Conservation (phyloP, 2,797 vertebrate genomes). For the Galagoides demidoff region DNA sequence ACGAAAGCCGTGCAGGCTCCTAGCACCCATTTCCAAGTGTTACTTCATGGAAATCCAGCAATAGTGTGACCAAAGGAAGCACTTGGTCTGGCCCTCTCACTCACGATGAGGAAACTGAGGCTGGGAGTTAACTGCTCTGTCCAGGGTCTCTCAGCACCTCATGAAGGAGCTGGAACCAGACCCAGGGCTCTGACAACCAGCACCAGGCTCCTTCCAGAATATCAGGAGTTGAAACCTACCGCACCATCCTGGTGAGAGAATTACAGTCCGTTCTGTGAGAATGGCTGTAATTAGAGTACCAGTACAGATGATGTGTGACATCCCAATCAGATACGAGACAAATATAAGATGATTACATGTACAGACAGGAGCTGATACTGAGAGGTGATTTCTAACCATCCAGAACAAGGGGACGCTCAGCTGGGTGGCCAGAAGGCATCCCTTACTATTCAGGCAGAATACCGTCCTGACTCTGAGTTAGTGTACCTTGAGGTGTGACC, state of each 20-base stretch:
- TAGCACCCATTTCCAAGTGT: background rate
- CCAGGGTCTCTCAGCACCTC: background rate
- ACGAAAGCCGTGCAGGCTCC: background rate
- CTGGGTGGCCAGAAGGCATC: background rate
- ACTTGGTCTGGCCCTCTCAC: background rate
- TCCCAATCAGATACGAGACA: background rate
- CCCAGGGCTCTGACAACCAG: background rate
- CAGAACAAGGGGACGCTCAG: background rate
- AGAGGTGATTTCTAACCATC: background rate
- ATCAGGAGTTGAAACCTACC: background rate
- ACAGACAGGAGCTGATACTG: background rate
- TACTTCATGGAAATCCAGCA: background rate
- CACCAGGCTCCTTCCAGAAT: background rate
- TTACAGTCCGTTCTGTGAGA: background rate
- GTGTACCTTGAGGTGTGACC: background rate
- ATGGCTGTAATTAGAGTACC: background rate
- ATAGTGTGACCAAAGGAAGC: background rate
- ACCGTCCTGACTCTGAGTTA: conserved; percentile 45
- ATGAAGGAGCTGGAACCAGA: background rate
- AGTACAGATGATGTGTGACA: background rate
- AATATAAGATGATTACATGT: background rate
- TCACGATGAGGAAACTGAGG: conserved; percentile 26
- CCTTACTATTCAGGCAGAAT: background rate
- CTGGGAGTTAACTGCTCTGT: background rate
- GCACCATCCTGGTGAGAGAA: background rate